Percentiles rank a stretch among this genome's conserved stretches.
Evolutionary conservation across 2,113 vertebrate genomes (phyloP).

Genomic region (Caranx ignobilis): DNA sequence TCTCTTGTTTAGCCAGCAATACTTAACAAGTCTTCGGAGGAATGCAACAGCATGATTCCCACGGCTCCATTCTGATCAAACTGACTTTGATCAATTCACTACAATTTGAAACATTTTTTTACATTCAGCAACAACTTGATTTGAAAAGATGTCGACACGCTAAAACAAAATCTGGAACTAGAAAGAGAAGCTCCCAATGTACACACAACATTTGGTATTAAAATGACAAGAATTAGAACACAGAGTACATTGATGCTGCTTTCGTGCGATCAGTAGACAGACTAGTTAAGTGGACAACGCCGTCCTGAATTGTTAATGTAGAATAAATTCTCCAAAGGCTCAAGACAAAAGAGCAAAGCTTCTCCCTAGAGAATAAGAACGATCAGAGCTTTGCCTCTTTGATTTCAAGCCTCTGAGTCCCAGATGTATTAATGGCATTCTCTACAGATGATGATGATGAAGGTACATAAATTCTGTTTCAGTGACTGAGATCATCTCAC

Average conservation of each 20-base stretch:
- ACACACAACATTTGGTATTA: slow-evolving; percentile 12
- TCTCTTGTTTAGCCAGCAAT: slow-evolving; percentile 37
- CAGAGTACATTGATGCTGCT: slow-evolving; percentile 44
- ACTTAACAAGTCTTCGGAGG: slow-evolving; percentile 40
- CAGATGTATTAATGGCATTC: slow-evolving; percentile 25
- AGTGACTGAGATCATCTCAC: slow-evolving; percentile 10
- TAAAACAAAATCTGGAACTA: slow-evolving; percentile 9
- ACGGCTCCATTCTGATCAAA: slow-evolving; percentile 26
- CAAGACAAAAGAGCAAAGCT: slow-evolving; percentile 38
- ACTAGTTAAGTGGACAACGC: slow-evolving; percentile 40
- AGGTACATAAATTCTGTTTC: not conserved
- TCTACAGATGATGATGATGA: slow-evolving; percentile 19
- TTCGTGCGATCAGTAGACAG: slow-evolving; percentile 38
- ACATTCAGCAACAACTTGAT: slow-evolving; percentile 20
- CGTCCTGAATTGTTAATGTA: slow-evolving; percentile 41
- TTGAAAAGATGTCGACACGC: slow-evolving; percentile 9
- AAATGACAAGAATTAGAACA: slow-evolving; percentile 38
- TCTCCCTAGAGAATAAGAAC: slow-evolving; percentile 25
- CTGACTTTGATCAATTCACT: slow-evolving; percentile 19
- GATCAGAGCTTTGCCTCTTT: slow-evolving; percentile 46
- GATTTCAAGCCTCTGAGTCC: slow-evolving; percentile 37
- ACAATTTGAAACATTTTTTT: slow-evolving; percentile 37
- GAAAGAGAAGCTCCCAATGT: slow-evolving; percentile 49
- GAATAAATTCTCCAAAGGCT: slow-evolving; percentile 44
- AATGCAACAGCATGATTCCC: slow-evolving; percentile 34